Evolutionary conservation across 53 echinoderm and acorn worm genomes (phyloP).

Genomic region (Pentamera pediparva): DNA sequence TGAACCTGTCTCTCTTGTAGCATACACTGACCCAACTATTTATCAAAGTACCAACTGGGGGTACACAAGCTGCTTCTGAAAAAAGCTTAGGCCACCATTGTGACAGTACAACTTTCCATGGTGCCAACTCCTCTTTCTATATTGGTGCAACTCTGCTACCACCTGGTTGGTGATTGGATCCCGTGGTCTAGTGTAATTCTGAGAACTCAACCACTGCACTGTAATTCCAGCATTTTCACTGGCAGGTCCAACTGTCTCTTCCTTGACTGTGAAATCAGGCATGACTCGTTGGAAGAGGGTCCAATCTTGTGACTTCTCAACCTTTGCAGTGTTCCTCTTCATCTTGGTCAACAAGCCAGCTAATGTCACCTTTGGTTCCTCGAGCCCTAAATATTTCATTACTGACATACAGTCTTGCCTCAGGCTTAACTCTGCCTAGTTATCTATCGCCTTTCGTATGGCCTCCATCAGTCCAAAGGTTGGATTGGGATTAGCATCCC

Average conservation of each 20-base stretch:
- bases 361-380: conserved; percentile 34
- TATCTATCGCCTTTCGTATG: conserved; percentile 37
- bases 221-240: no score
- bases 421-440: conserved; percentile 20
- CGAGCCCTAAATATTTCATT: conserved; percentile 29
- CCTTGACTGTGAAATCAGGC: no score
- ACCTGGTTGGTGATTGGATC: no score
- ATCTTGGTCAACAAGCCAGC: neutral
- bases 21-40: conserved; percentile 38
- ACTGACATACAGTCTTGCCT: conserved; percentile 35
- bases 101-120: conserved; percentile 32
- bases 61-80: conserved; percentile 17
- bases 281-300: no score
- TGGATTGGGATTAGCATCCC: conserved; percentile 47
- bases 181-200: no score
- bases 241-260: no score
- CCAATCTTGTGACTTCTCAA: no score
- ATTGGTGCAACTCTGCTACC: neutral
- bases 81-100: conserved; percentile 37
- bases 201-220: no score
- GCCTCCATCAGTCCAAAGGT: conserved; percentile 51
- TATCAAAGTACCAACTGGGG: conserved; percentile 26
- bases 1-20: neutral
- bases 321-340: no score
- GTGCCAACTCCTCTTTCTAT: neutral